Base-by-base conservation (phyloP, 2,113 vertebrate genomes). In the Cyprinodon tularosa region DNA sequence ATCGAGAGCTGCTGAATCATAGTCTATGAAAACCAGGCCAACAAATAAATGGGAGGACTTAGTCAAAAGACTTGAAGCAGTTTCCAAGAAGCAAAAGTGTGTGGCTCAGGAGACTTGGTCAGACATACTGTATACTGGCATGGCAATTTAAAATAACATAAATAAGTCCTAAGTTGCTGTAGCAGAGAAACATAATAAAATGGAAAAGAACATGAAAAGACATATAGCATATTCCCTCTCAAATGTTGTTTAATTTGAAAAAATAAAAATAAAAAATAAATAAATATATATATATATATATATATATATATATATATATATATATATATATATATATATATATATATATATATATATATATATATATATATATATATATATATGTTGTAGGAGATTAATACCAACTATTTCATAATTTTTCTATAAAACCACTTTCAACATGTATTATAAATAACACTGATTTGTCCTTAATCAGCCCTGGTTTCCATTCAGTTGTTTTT, bases 1-100 rank as follows among this genome's bases (percentile, higher is more conserved):
- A 74, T 50, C 47, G 2, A 37, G 74, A 77, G 68, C 59, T 71
- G 82, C 82, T 86, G 76, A 84, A 80, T 84, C 74, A 84, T 80
- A 48, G 62, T 75, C 62, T 82, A 83, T 79, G 60, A 85, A 82
- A 61, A 68, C 42, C 81, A 53, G 44, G 45, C 40, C 40, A 76
- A 86, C 39, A 74, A 53, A 48, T 39, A 73, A 82, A 68, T 74
- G 62, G 72, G 80, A 88, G 71, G 75, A 81, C 74, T 83, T 81
- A 80, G 80, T 90, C 89, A 72, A 67, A 87, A 74, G 78, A 72
- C 81, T 50, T 75, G 71, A 72, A 79, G 85, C 64, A 22, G 11
- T 63, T 38, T 85, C 66, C 70, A 65, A 60, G 45, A 47, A 77
- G 70, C 44, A 10, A 75, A 40, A 61, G 66, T 12, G 14, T 40